phyloP scores from a whole-genome alignment of 2,888 invertebrate genomes.

The Siphonodentalium dalli region DNA sequence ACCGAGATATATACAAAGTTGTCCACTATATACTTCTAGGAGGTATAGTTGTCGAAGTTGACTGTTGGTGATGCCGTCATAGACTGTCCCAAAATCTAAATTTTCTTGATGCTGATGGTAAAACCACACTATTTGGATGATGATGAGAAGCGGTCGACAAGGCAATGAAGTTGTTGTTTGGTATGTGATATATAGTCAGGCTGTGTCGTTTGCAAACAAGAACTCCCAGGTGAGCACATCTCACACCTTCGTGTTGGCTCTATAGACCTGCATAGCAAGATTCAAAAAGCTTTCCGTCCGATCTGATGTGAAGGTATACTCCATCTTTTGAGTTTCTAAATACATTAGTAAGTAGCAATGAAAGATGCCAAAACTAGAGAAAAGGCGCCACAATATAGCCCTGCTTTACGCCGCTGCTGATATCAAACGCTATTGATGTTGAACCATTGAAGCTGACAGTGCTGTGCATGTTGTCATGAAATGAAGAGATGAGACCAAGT shows the following conservation, averaged over 20 bases:
- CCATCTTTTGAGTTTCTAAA: conserved; percentile 4
- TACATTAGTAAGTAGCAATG: conserved; percentile 9
- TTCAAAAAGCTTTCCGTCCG: conserved; percentile 12
- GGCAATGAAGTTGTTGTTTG: conserved; percentile 8
- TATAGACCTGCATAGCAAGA: neutral
- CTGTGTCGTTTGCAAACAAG: conserved; percentile 12
- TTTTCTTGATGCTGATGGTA: too few relatives aligned
- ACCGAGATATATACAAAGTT: too few relatives aligned
- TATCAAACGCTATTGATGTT: neutral
- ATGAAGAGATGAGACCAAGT: conserved; percentile 14
- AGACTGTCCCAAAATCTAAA: too few relatives aligned
- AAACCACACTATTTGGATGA: conserved; percentile 7
- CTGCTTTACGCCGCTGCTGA: conserved; percentile 10
- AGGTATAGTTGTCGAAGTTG: too few relatives aligned
- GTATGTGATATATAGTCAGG: conserved; percentile 7
- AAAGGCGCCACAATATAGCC: conserved; percentile 18
- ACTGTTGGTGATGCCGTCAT: too few relatives aligned
- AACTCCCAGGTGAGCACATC: conserved; percentile 4
- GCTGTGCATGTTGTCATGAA: conserved; percentile 21
- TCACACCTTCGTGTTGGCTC: conserved; percentile 1
- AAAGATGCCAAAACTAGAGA: conserved; percentile 13
- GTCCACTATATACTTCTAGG: too few relatives aligned
- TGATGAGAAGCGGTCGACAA: conserved; percentile 4
- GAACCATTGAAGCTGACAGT: conserved; percentile 11
- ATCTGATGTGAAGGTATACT: conserved; percentile 5